These are phyloP conservation scores for Osedax fenrisi DNA, from an alignment of 2,888 invertebrate genomes.

Conservation along the genomic window DNA sequence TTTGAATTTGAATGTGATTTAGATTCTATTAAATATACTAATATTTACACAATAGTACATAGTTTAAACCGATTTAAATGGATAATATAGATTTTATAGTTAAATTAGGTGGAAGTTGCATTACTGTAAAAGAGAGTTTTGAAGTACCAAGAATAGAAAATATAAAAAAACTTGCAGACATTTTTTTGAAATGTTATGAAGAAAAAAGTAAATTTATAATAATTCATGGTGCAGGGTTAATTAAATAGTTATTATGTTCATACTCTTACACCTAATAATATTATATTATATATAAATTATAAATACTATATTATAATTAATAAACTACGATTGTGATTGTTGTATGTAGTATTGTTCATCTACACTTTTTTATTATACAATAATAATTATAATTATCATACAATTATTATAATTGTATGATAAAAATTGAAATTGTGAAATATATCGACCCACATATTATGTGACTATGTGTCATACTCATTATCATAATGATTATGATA, in stretches of 20 bases:
- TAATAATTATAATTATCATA: not conserved
- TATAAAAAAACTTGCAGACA: conserved; percentile 33
- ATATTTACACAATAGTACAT: no score
- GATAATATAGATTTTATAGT: conserved; percentile 35
- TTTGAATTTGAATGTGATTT: no score
- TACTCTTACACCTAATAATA: not conserved
- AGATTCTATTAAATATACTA: no score
- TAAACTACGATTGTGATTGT: no score
- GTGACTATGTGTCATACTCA: not conserved
- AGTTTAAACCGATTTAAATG: no score
- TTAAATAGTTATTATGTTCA: no score
- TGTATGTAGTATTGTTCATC: no score
- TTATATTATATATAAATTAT: not conserved
- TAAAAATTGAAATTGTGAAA: not conserved
- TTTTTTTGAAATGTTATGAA: conserved; percentile 36
- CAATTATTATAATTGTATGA: not conserved
- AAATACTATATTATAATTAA: not conserved
- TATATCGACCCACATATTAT: not conserved
- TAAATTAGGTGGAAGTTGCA: conserved; percentile 42
- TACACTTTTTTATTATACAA: not conserved
- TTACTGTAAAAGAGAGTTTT: conserved; percentile 39
- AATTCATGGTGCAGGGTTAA: conserved; percentile 44
- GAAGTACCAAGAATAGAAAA: conserved; percentile 36
- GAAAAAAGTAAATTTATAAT: conserved; percentile 35
- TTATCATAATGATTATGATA: not conserved